These are phyloP conservation scores for Myathropa florea DNA, from an alignment of 2,888 invertebrate genomes.

Conservation along the genomic window DNA sequence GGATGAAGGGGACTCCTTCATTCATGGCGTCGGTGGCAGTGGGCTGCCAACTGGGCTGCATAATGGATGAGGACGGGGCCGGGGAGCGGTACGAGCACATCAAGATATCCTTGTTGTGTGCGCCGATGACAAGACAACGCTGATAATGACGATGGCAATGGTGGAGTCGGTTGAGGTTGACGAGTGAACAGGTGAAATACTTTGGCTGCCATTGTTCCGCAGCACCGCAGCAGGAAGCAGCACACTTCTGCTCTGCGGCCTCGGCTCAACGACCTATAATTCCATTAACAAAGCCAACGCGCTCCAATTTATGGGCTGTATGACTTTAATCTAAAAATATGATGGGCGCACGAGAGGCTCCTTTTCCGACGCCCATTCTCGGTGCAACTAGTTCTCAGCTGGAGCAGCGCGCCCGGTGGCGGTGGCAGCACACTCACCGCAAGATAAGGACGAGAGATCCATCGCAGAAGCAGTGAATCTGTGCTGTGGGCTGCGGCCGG, in stretches of 20 bases:
- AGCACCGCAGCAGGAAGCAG: conserved; percentile 6
- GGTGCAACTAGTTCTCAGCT: conserved; percentile 44
- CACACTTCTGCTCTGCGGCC: conserved; percentile 1
- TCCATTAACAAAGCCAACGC: conserved; percentile 64
- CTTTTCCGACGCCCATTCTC: conserved; percentile 40
- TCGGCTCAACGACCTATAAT: conserved; percentile 68
- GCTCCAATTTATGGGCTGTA: conserved; percentile 54
- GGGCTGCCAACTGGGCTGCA: conserved; percentile 47
- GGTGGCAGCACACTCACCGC: neutral
- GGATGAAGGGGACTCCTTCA: neutral
- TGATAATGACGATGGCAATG: conserved; percentile 28
- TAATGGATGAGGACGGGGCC: conserved; percentile 39
- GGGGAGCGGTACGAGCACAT: neutral
- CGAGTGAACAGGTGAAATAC: conserved; percentile 56
- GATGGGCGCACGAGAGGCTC: conserved; percentile 3
- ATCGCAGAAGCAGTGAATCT: conserved; percentile 38
- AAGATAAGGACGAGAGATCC: conserved; percentile 39
- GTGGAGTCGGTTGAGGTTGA: neutral
- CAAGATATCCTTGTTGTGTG: conserved; percentile 67
- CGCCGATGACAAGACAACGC: conserved; percentile 62
- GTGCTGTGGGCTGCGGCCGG: conserved; percentile 36
- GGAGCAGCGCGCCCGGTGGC: conserved; percentile 13
- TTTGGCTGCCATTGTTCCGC: conserved; percentile 44
- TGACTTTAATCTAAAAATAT: conserved; percentile 55
- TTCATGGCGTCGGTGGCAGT: conserved; percentile 3